Evolutionary conservation across 1,140 invertebrate species (phyloP).

Genomic region (Orchestia grillus): DNA sequence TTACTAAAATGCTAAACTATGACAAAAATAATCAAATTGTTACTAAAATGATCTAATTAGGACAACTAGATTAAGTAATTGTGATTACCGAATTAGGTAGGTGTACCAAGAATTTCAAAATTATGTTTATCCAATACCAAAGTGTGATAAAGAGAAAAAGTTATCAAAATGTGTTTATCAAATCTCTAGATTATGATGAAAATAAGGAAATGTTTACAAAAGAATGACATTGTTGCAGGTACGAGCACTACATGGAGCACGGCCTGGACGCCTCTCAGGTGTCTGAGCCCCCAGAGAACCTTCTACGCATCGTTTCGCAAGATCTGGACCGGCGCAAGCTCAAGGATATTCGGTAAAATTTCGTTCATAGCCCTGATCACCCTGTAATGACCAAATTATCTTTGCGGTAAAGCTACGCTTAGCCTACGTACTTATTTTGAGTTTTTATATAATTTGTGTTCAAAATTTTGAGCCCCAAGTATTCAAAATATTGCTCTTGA

Average conservation of each 20-base stretch:
- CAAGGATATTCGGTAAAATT: conserved; percentile 49
- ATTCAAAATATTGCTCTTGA: not conserved
- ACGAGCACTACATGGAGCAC: conserved; percentile 11
- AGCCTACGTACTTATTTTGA: not conserved
- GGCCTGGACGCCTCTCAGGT: not conserved
- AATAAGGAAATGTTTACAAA: not conserved
- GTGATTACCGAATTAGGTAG: no score
- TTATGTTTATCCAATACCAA: no score
- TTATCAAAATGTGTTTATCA: no score
- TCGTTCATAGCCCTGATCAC: not conserved
- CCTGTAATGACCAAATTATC: no score
- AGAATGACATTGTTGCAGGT: not conserved
- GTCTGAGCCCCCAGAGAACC: conserved; percentile 7
- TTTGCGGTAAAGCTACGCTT: no score
- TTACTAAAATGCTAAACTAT: no score
- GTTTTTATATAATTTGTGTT: not conserved
- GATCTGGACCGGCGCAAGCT: conserved; percentile 39
- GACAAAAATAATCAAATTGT: no score
- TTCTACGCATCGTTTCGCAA: conserved; percentile 21
- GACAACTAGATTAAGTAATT: no score
- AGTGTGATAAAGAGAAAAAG: no score
- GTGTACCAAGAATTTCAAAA: no score
- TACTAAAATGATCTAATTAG: no score
- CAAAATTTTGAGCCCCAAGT: not conserved
- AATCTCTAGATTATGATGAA: no score